Base-by-base conservation (phyloP, 2,113 vertebrate genomes). In the Hoplias malabaricus region DNA sequence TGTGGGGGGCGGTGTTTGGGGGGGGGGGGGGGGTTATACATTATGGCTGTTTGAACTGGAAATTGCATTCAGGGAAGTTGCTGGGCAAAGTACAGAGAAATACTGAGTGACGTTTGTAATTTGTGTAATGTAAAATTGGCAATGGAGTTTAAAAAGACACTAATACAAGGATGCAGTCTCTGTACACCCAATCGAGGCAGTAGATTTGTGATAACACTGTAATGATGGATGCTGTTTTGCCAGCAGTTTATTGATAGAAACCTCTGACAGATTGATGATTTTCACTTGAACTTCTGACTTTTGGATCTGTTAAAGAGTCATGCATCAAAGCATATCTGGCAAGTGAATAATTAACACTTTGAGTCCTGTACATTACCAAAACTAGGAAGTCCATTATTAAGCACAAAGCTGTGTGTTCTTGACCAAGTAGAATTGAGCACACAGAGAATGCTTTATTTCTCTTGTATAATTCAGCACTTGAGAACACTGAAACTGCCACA, bases 401-500 rank as follows among this genome's bases (percentile, higher is more conserved):
- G 16, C 53, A 23, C 31, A 23, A 61, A 43, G 36, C 29, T 19
- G 38, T 31, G n/a, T 40, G 11, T 16, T 10, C 43, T 19, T 25
- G 13, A 42, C 16, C 54, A 27, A 21, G 33, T 46, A 61, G 31
- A 16, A 53, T 12, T 50, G 10, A 43, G 34, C 40, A 29, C 12
- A 65, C 1, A 79, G 63, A 36, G 34, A 25, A 36, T 46, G 36
- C 62, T 65, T 53, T 46, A 69, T 61, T 69, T 50, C 12, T 48
- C 11, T 54, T 65, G 43, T 19, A 65, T 77, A 70, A 77, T 38
- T 36, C 25, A 33, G 16, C 21, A 43, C 21, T 43, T 53, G 2
- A 31, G 4, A 23, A 62, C 19, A 34, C 8, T 62, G 14, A 21
- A 73, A 59, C 34, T 72, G 53, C 25, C 36, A 59, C 36, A 34